Conservation (phyloP, 2,888 invertebrate species). For the Scaptomyza cyrtandrae region DNA sequence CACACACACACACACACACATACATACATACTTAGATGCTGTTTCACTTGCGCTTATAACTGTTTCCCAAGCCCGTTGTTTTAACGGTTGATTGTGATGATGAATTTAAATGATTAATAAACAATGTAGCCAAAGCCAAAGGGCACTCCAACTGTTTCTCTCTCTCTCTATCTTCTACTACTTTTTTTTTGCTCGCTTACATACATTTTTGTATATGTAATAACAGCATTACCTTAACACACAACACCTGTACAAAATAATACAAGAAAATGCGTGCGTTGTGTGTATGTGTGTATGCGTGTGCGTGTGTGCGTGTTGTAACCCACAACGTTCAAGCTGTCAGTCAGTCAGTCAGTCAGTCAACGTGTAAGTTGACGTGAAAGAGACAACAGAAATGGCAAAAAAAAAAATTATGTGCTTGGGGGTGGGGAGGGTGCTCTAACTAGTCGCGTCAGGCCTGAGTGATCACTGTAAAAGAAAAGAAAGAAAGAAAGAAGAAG, state of each 20-base stretch:
- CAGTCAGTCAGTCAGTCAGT: slow-evolving; percentile 64
- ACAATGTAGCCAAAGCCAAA: slow-evolving; percentile 58
- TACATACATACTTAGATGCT: slow-evolving; percentile 18
- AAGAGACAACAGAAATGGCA: slow-evolving; percentile 69
- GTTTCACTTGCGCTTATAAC: slow-evolving; percentile 76
- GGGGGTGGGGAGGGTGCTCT: slow-evolving; percentile 8
- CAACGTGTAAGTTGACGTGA: too few species aligned
- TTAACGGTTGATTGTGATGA: slow-evolving; percentile 81
- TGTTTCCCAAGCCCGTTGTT: slow-evolving; percentile 71
- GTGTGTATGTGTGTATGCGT: slow-evolving; percentile 24
- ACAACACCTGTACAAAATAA: slow-evolving; percentile 53
- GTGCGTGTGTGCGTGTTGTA: slow-evolving; percentile 36
- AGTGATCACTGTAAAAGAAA: slow-evolving; percentile 72
- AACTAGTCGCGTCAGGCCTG: slow-evolving; percentile 79
- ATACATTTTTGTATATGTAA: not conserved
- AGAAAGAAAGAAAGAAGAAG: slow-evolving; percentile 24
- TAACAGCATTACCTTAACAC: slow-evolving; percentile 26
- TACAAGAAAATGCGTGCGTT: slow-evolving; percentile 56
- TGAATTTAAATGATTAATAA: slow-evolving; percentile 82
- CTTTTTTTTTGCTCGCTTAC: not conserved
- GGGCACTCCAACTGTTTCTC: slow-evolving; percentile 31
- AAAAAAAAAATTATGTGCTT: slow-evolving; percentile 16
- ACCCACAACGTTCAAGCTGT: slow-evolving; percentile 61
- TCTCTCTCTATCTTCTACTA: not conserved
- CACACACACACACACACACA: slow-evolving; percentile 31